These are phyloP conservation scores for Spialia ferax DNA, from an alignment of 2,888 invertebrate genomes.

Conservation along the genomic window DNA sequence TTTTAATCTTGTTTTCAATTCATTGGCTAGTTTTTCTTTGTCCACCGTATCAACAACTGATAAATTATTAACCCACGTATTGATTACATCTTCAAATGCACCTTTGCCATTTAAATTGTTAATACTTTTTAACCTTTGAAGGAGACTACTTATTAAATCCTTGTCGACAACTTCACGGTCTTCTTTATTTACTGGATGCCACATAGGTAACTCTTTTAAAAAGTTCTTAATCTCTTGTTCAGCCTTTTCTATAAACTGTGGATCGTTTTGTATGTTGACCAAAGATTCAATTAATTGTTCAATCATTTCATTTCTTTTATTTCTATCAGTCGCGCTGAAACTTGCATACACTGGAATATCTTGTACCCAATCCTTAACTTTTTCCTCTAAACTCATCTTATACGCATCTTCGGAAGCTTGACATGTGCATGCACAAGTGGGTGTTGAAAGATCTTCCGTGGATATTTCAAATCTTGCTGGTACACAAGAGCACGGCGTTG, in stretches of 20 bases:
- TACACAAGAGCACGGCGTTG: constrained; percentile 11
- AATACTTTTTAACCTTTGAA: constrained; percentile 12
- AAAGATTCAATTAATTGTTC: constrained; percentile 41
- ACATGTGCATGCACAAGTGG: neutral
- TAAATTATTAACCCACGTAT: constrained; percentile 24
- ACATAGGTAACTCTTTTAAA: constrained; percentile 56
- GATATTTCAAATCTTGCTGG: neutral
- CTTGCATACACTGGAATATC: constrained; percentile 55
- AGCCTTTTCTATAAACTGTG: constrained; percentile 48
- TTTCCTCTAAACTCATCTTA: constrained; percentile 44
- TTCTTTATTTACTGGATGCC: constrained; percentile 52
- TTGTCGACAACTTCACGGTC: constrained; percentile 52
- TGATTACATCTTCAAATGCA: constrained; percentile 25
- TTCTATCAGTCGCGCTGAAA: constrained; percentile 48
- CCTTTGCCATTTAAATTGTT: neutral
- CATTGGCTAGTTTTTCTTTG: constrained; percentile 5
- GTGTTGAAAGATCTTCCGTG: neutral
- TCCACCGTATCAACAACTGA: neutral
- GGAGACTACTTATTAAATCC: constrained; percentile 51
- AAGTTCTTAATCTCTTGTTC: constrained; percentile 49
- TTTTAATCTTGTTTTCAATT: constrained; percentile 13
- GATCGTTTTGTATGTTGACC: constrained; percentile 46
- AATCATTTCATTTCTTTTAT: constrained; percentile 46
- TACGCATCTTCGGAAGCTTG: neutral
- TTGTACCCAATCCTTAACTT: constrained; percentile 54